These are phyloP conservation scores for Leptosomus discolor DNA, from an alignment of 2,113 vertebrate species.

Conservation along the genomic window DNA sequence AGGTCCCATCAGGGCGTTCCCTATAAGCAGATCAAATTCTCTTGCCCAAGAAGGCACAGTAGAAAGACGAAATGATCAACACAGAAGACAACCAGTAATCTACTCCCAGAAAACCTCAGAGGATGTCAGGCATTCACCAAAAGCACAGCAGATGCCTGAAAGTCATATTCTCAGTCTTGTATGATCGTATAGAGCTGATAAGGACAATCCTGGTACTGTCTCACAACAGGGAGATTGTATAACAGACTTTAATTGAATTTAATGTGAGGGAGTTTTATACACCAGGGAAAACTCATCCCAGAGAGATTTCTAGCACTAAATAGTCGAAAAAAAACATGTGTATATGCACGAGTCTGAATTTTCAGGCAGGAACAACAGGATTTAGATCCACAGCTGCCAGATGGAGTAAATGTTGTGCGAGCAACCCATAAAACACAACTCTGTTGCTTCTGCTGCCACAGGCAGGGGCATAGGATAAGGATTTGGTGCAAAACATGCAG, in stretches of 20 bases:
- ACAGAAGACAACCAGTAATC: background rate
- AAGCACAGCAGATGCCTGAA: background rate
- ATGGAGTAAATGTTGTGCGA: background rate
- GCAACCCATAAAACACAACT: rapidly evolving
- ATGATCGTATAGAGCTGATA: background rate
- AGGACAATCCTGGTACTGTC: background rate
- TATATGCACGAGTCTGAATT: background rate
- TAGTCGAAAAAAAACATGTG: background rate
- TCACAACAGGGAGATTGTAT: background rate
- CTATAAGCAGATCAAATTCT: background rate
- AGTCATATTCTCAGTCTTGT: background rate
- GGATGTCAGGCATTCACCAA: background rate
- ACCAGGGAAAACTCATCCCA: background rate
- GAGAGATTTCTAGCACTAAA: background rate
- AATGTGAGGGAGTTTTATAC: background rate
- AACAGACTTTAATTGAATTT: background rate
- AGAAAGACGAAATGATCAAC: background rate
- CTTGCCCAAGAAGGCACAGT: background rate
- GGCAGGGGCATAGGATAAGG: background rate
- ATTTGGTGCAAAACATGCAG: background rate
- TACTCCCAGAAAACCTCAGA: background rate
- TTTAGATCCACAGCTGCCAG: background rate
- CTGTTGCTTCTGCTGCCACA: background rate
- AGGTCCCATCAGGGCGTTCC: background rate
- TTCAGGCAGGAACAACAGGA: background rate